phyloP scores from a whole-genome alignment of 1,140 invertebrate species.

The Drosophila tsacasi region DNA sequence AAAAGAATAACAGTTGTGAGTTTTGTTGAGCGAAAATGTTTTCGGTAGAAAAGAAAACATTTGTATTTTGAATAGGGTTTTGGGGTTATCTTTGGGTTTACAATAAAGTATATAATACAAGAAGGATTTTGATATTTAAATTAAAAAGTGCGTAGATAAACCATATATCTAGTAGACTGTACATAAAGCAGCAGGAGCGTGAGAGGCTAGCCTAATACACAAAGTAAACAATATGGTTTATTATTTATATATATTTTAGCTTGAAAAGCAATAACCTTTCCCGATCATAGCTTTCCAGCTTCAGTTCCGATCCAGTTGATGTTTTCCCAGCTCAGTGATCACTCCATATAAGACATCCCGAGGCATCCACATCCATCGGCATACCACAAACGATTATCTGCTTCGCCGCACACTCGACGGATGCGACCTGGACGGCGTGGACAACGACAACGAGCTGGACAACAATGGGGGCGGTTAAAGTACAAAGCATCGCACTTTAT shows the following conservation, averaged over 20 bases:
- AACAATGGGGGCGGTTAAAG: conserved; percentile 79
- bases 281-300: neutral
- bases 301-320: conserved; percentile 3
- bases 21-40: conserved; percentile 1
- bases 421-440: conserved; percentile 43
- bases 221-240: neutral
- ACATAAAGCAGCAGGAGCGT: neutral
- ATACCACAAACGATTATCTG: conserved; percentile 84
- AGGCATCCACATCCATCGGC: conserved; percentile 58
- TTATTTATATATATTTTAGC: neutral
- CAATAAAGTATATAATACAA: neutral
- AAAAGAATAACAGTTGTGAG: neutral
- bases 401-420: conserved; percentile 70
- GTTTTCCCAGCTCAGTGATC: conserved; percentile 32
- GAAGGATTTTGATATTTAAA: neutral
- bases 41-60: conserved; percentile 6
- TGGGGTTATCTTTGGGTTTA: neutral
- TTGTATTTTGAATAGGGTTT: conserved; percentile 9
- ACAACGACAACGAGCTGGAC: conserved; percentile 26
- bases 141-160: neutral
- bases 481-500: conserved; percentile 85
- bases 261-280: neutral
- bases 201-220: neutral
- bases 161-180: no score
- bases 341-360: conserved; percentile 55